phyloP scores from a whole-genome alignment of 2,888 invertebrate species.

The Girardia tigrina region DNA sequence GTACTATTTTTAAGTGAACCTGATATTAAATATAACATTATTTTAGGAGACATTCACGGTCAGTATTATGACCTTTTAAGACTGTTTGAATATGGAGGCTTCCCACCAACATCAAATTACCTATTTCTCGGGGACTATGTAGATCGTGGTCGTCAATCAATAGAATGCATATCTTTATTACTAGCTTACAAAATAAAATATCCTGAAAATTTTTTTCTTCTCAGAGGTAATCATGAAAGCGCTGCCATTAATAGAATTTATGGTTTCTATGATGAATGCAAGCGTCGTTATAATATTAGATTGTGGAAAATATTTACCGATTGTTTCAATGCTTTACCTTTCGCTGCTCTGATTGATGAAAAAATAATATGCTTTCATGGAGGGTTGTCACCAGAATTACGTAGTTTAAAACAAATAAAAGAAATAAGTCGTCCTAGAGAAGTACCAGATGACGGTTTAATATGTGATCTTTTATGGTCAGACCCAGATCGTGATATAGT shows the following conservation, averaged over 20 bases:
- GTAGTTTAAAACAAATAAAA: slow-evolving; percentile 88
- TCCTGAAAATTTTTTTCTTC: slow-evolving; percentile 72
- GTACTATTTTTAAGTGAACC: no score
- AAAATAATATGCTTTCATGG: slow-evolving; percentile 52
- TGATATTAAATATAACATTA: no score
- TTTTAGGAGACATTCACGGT: slow-evolving; percentile 49
- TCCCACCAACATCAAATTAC: slow-evolving; percentile 50
- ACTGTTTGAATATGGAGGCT: slow-evolving; percentile 50
- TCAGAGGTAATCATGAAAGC: slow-evolving; percentile 93
- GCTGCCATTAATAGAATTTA: slow-evolving; percentile 95
- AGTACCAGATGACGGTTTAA: slow-evolving; percentile 79
- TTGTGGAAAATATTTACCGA: slow-evolving; percentile 54
- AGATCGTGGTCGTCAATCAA: slow-evolving; percentile 50
- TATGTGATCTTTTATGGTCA: slow-evolving; percentile 89
- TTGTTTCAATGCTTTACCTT: slow-evolving; percentile 51
- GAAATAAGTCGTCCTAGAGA: slow-evolving; percentile 96
- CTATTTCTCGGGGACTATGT: slow-evolving; percentile 51
- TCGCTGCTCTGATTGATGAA: slow-evolving; percentile 51
- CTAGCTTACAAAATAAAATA: slow-evolving; percentile 86
- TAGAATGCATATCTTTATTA: slow-evolving; percentile 50
- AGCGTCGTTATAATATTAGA: slow-evolving; percentile 55
- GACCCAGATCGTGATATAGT: slow-evolving; percentile 62
- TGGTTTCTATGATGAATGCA: slow-evolving; percentile 94
- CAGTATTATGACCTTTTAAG: slow-evolving; percentile 50
- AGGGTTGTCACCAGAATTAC: slow-evolving; percentile 58